Base-by-base conservation (phyloP, 2,113 vertebrate species). In the Lamprotornis superbus region DNA sequence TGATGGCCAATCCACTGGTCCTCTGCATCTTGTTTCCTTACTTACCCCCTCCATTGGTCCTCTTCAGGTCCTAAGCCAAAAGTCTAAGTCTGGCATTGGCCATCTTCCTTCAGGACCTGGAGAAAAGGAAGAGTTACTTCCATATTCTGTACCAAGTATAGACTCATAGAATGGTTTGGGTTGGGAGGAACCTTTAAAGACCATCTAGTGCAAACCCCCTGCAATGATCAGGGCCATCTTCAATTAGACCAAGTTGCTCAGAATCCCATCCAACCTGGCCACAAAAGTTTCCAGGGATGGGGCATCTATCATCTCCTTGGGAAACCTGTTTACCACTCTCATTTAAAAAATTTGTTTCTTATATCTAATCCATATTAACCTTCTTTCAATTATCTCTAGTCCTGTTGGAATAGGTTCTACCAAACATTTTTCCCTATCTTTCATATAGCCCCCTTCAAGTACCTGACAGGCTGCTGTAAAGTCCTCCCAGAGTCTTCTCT, bases 41-140 rank as follows among this genome's bases (percentile, higher is more conserved):
- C 19, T 70, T 7, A 42, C 1, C 2, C 7, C 7, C 7, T 11
- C 0, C 0, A 0, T 4, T 37, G 31, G 21, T 50, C 18, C 22
- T 33, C 53, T 44, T 44, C 1, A 2, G 6, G 27, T 39, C 21
- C 27, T 67, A 64, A 93, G 11, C 23, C 47, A 71, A 39, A 87
- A 67, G 21, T 11, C 7, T 42, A 8, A 24, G 27, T 24, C 15
- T 56, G 61, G 44, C 13, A 39, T 11, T 10, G 35, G 17, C 5
- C 44, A 37, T 17, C 37, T 63, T 91, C 33, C 23, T 68, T 33
- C 19, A 42, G 56, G 39, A 8, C 18, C 55, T 31, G 39, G 35
- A 67, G 31, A 65, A 25, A 35, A 52, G 40, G 13, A 35, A 53
- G 25, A 61, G 25, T 42, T 71, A 35, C 35, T 23, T 35, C 23